A percentile compares a stretch with the other conserved stretches of the same genome.
phyloP scores from a whole-genome alignment of 2,888 invertebrate species.

The Euzophera pinguis region DNA sequence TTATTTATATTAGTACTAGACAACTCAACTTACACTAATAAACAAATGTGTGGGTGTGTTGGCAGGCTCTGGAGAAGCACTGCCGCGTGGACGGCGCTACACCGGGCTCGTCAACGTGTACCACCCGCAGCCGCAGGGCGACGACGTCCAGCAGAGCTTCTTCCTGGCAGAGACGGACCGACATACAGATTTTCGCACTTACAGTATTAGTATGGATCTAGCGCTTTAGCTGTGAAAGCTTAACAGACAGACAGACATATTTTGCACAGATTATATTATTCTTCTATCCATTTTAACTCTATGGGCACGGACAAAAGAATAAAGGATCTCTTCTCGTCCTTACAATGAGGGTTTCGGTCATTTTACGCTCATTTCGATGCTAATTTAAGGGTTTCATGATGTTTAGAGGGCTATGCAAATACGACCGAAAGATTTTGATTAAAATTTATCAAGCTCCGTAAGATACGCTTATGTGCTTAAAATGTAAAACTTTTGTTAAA shows the following conservation, averaged over 20 bases:
- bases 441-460: conserved; percentile 67
- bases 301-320: conserved; percentile 62
- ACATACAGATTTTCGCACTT: no score
- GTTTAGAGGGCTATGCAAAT: conserved; percentile 69
- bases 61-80: conserved; percentile 96
- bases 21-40: no score
- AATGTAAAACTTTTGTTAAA: background rate
- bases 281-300: background rate
- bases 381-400: conserved; percentile 69
- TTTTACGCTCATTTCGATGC: conserved; percentile 72
- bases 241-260: no score
- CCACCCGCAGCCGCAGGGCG: conserved; percentile 88
- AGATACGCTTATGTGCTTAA: conserved; percentile 26
- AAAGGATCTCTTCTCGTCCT: conserved; percentile 52
- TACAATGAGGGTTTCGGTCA: conserved; percentile 68
- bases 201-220: no score
- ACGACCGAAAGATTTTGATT: conserved; percentile 67
- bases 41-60: no score
- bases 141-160: conserved; percentile 99
- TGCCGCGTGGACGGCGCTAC: conserved; percentile 95
- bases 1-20: no score
- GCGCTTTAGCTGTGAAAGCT: no score
- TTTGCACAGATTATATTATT: background rate
- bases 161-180: conserved; percentile 99
- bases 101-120: conserved; percentile 98